Conservation (phyloP, 2,113 vertebrate genomes). For the Myanophis thanlyinensis region DNA sequence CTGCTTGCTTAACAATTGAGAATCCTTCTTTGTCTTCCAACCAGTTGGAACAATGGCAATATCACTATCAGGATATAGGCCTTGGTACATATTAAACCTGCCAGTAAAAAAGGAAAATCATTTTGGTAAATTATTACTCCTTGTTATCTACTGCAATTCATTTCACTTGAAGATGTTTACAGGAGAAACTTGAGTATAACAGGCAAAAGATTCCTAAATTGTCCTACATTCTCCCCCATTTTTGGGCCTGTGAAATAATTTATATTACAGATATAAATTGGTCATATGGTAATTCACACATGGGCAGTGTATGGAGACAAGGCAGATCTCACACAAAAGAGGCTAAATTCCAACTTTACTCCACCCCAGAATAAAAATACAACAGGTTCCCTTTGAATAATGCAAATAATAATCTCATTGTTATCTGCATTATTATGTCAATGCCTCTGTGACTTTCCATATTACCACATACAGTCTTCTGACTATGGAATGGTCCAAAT, state of each 20-base stretch:
- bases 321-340: neutral
- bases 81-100: constrained; percentile 66
- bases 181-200: neutral
- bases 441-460: neutral
- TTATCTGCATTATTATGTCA: neutral
- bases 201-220: neutral
- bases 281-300: neutral
- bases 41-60: accelerated
- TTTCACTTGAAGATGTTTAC: neutral
- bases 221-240: neutral
- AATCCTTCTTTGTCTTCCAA: neutral
- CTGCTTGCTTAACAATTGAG: neutral
- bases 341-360: neutral
- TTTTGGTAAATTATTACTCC: neutral
- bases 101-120: neutral
- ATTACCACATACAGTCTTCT: neutral
- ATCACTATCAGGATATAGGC: constrained; percentile 34
- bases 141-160: neutral
- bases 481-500: neutral
- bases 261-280: neutral
- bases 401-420: neutral
- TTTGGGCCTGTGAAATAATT: neutral
- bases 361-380: neutral
- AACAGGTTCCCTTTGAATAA: neutral
- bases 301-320: neutral